Percentiles rank a stretch among this genome's conserved stretches.
These are phyloP conservation scores for Agelas oroides DNA, from an alignment of 37 sponge, comb jelly and placozoan species.

Conservation along the genomic window DNA sequence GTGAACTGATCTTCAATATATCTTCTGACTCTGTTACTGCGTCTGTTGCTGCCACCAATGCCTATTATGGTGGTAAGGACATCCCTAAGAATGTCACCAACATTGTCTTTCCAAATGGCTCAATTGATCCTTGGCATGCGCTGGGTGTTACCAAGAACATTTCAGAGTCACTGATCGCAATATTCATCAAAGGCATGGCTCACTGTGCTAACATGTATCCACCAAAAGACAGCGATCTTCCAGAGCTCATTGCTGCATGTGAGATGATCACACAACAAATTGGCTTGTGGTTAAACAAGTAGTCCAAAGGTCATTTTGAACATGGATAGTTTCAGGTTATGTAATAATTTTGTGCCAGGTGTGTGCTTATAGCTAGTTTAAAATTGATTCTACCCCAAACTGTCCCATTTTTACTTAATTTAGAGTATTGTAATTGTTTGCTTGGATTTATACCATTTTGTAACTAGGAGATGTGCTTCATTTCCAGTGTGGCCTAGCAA, in stretches of 20 bases:
- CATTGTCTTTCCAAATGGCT: constrained; percentile 93
- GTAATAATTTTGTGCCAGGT: too few relatives aligned
- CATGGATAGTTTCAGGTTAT: too few relatives aligned
- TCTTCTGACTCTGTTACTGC: not conserved
- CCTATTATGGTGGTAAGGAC: constrained; percentile 70
- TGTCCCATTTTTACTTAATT: too few relatives aligned
- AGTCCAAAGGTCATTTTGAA: too few relatives aligned
- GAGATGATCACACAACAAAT: constrained; percentile 13
- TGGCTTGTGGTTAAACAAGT: constrained; percentile 43
- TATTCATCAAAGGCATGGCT: constrained; percentile 87
- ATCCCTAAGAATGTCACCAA: constrained; percentile 54
- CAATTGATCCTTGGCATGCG: constrained; percentile 94
- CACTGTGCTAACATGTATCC: constrained; percentile 98
- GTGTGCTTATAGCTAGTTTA: too few relatives aligned
- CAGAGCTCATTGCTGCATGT: constrained; percentile 54
- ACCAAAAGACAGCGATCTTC: constrained; percentile 40
- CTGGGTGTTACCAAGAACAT: constrained; percentile 56
- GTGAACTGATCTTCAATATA: constrained; percentile 70
- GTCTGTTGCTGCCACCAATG: constrained; percentile 65
- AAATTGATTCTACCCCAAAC: too few relatives aligned
- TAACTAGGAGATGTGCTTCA: too few relatives aligned
- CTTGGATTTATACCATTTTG: too few relatives aligned
- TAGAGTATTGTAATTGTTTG: too few relatives aligned
- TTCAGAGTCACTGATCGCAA: constrained; percentile 9
- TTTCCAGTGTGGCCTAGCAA: too few relatives aligned